phyloP scores from a whole-genome alignment of 2,797 vertebrate species.

The Megalops cyprinoides region DNA sequence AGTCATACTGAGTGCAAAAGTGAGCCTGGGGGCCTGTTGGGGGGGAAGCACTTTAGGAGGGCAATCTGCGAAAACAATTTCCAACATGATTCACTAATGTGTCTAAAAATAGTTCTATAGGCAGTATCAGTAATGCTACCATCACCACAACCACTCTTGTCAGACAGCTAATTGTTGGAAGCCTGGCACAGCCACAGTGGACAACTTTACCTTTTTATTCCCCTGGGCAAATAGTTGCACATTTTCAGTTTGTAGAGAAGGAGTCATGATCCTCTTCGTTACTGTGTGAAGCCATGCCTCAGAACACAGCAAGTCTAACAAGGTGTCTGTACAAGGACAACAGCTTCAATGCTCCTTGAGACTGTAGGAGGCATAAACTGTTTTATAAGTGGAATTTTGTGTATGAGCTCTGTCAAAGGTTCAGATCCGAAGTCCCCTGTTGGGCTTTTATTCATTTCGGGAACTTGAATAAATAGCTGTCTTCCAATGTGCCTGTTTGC shows the following conservation, averaged over 20 bases:
- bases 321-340: neutral
- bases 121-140: neutral
- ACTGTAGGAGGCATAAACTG: neutral
- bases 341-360: neutral
- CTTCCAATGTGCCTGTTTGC: too few species aligned
- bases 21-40: neutral
- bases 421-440: neutral
- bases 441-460: neutral
- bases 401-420: neutral
- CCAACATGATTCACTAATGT: neutral
- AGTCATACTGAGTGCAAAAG: neutral
- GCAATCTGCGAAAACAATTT: slow-evolving; percentile 11
- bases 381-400: neutral
- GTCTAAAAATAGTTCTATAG: slow-evolving; percentile 20
- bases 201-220: neutral
- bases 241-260: too few species aligned
- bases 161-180: neutral
- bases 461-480: neutral
- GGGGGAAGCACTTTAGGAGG: neutral
- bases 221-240: too few species aligned
- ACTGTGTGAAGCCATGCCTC: neutral
- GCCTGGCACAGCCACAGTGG: neutral
- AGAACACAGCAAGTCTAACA: neutral
- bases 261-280: neutral
- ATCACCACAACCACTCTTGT: neutral